A percentile compares a stretch with the other conserved stretches of the same genome.
These are phyloP conservation scores for Uromys caudimaculatus DNA, from an alignment of 2,797 vertebrate species.

Conservation along the genomic window DNA sequence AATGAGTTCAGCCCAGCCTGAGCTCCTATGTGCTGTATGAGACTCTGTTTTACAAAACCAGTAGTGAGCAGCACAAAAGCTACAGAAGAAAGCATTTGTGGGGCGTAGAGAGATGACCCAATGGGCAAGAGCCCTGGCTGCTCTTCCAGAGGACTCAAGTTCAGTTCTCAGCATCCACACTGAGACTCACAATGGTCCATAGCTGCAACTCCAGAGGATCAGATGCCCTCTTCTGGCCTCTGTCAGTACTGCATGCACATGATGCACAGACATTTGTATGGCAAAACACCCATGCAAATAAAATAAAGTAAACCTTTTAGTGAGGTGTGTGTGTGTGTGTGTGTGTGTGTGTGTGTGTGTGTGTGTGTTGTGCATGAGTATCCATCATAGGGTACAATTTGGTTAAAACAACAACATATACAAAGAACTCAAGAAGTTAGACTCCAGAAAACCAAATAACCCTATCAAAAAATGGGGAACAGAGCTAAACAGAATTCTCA, in stretches of 20 bases:
- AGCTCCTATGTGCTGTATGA: background rate
- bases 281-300: background rate
- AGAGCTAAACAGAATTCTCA: too few species aligned
- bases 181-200: background rate
- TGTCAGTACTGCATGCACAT: background rate
- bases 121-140: too few species aligned
- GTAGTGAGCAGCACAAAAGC: background rate
- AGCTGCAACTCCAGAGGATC: background rate
- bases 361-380: background rate
- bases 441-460: too few species aligned
- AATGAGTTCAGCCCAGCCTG: background rate
- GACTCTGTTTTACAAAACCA: background rate
- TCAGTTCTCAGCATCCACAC: background rate
- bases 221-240: background rate
- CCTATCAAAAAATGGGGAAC: too few species aligned
- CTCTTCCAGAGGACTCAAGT: background rate
- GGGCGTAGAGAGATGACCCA: background rate
- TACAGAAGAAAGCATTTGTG: background rate
- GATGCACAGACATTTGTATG: background rate
- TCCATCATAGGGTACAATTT: background rate
- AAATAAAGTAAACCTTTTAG: background rate
- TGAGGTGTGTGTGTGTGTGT: background rate
- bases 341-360: background rate
- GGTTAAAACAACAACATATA: background rate
- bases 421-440: too few species aligned